Evolutionary conservation across 2,888 invertebrate species (phyloP).

Genomic region (Limnephilus auricula): DNA sequence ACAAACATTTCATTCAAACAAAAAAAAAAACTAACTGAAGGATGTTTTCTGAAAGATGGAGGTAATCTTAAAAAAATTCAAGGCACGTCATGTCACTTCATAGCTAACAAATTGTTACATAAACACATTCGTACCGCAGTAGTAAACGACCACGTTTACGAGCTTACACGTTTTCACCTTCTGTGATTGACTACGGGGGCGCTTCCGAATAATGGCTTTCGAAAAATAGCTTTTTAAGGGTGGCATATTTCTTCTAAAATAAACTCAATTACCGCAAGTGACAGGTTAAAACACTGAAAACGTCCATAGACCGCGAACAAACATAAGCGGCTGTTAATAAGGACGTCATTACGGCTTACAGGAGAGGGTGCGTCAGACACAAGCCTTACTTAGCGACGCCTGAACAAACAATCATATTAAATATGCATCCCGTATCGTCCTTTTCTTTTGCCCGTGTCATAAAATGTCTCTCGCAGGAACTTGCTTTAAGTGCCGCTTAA

Average conservation of each 20-base stretch:
- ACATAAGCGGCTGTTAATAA: conserved; percentile 54
- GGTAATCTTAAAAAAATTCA: not conserved
- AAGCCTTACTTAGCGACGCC: conserved; percentile 42
- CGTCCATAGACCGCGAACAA: conserved; percentile 39
- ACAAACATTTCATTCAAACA: too few species aligned
- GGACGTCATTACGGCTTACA: conserved; percentile 22
- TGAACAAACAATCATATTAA: conserved; percentile 54
- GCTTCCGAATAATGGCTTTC: conserved; percentile 15
- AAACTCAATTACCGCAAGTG: conserved; percentile 56
- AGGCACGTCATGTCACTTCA: not conserved
- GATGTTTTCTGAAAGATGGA: not conserved
- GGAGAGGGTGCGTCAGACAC: conserved; percentile 51
- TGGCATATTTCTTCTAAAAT: conserved; percentile 51
- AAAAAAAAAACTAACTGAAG: not conserved
- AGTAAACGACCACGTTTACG: not conserved
- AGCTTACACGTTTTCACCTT: conserved; percentile 16
- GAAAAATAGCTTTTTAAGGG: conserved; percentile 40
- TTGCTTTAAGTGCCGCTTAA: not conserved
- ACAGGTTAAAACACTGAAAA: conserved; percentile 53
- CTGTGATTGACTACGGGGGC: conserved; percentile 8
- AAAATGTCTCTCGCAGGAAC: conserved; percentile 20
- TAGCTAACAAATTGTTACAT: not conserved
- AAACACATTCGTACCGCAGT: not conserved
- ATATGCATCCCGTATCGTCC: conserved; percentile 21
- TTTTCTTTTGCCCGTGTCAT: not conserved